Evolutionary conservation across 2,113 vertebrate species (phyloP).

Genomic region (Tenebrosternarchus preto): DNA sequence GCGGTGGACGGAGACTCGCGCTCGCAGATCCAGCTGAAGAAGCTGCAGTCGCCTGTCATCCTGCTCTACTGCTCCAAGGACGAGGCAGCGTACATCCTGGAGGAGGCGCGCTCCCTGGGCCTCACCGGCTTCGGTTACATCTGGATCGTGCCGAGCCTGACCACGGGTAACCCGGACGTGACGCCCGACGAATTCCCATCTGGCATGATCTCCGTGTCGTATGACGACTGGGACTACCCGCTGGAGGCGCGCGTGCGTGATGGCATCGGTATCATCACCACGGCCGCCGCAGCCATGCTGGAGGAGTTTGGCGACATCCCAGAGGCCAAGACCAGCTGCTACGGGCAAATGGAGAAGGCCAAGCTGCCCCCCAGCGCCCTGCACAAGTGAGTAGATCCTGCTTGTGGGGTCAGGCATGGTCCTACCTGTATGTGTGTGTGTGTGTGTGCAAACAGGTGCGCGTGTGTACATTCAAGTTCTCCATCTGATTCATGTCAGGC

Average conservation of each 20-base stretch:
- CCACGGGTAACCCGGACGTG: constrained; percentile 88
- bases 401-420: neutral
- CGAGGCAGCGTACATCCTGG: constrained; percentile 89
- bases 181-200: constrained; percentile 89
- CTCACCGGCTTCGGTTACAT: constrained; percentile 95
- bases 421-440: constrained; percentile 14
- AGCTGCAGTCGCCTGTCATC: constrained; percentile 93
- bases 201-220: constrained; percentile 93
- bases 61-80: constrained; percentile 96
- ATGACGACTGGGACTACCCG: constrained; percentile 96
- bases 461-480: no score
- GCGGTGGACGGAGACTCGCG: constrained; percentile 88
- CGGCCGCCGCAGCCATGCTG: constrained; percentile 91
- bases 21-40: constrained; percentile 94
- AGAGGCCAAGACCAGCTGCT: constrained; percentile 90
- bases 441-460: constrained; percentile 11
- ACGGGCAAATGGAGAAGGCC: constrained; percentile 83
- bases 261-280: constrained; percentile 91
- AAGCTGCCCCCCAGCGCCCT: constrained; percentile 85
- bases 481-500: no score
- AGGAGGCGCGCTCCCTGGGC: constrained; percentile 92
- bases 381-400: constrained; percentile 84
- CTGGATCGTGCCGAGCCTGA: constrained; percentile 95
- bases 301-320: constrained; percentile 92
- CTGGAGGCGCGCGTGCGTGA: constrained; percentile 88